Conservation (phyloP, 2,113 vertebrate species). For the Cisticola juncidis region DNA sequence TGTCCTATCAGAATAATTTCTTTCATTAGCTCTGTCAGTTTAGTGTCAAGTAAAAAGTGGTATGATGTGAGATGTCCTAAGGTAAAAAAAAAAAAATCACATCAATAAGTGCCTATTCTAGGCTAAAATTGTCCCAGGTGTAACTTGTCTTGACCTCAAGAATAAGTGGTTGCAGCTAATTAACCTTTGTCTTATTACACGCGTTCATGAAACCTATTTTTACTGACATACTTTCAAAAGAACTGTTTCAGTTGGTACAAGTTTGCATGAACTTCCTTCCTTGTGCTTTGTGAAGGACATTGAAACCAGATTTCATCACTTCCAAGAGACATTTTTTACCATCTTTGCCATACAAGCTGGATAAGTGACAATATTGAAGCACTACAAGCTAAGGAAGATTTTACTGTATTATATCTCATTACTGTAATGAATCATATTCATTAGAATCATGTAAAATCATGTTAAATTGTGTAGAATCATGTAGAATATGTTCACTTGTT, state of each 20-base stretch:
- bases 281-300: not conserved
- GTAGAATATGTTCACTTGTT: not conserved
- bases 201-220: constrained; percentile 39
- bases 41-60: not conserved
- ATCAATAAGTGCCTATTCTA: not conserved
- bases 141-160: constrained; percentile 23
- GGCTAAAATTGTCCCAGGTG: constrained; percentile 20
- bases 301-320: not conserved
- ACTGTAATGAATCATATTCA: not conserved
- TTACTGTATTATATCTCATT: not conserved
- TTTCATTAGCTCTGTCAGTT: not conserved
- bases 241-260: not conserved
- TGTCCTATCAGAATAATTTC: not conserved
- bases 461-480: not conserved
- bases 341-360: not conserved
- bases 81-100: not conserved
- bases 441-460: not conserved
- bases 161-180: constrained; percentile 30
- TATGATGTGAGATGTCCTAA: not conserved
- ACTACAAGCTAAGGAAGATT: not conserved
- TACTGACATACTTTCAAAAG: constrained; percentile 45
- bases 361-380: not conserved
- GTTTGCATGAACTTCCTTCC: not conserved
- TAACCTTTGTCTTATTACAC: constrained; percentile 30
- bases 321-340: not conserved